Conservation (phyloP, 2,113 vertebrate species). For the Melospiza melodia region DNA sequence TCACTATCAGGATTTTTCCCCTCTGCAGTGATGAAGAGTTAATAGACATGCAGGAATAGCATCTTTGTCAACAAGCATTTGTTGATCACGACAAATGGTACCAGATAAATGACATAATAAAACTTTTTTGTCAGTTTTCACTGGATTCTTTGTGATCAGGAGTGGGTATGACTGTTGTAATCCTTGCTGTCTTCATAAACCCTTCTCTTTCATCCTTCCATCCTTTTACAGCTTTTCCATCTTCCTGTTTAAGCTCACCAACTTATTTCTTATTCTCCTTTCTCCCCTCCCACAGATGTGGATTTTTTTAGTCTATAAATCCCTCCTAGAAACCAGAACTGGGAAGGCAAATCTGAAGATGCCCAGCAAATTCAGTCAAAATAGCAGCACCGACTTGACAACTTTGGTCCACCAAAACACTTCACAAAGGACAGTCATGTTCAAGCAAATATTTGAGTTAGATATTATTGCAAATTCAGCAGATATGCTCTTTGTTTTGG, state of each 20-base stretch:
- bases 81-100: background rate
- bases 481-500: background rate
- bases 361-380: background rate
- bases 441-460: background rate
- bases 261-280: background rate
- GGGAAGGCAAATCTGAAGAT: background rate
- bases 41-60: background rate
- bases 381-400: background rate
- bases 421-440: background rate
- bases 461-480: background rate
- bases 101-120: background rate
- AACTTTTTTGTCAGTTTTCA: background rate
- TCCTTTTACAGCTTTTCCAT: background rate
- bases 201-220: background rate
- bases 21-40: background rate
- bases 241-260: background rate
- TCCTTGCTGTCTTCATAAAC: background rate
- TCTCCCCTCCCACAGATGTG: background rate
- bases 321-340: background rate
- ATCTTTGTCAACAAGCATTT: background rate
- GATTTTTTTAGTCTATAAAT: background rate
- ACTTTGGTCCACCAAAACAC: background rate
- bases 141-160: background rate
- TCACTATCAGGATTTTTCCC: background rate
- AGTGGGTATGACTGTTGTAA: background rate